Conservation (phyloP, 2,888 invertebrate species). For the Carabus problematicus region DNA sequence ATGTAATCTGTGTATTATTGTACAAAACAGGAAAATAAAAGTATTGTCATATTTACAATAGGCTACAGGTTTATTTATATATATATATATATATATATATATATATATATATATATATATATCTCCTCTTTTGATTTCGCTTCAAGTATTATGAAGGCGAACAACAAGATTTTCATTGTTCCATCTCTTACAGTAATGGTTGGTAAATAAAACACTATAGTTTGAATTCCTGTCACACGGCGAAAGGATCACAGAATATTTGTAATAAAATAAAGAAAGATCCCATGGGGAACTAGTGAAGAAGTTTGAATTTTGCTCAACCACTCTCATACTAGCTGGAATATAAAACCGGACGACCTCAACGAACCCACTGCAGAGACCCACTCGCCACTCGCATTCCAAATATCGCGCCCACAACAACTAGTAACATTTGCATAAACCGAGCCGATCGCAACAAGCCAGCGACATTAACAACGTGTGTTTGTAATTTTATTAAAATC, state of each 20-base stretch:
- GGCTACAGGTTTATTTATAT: too few relatives aligned
- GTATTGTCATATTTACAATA: too few relatives aligned
- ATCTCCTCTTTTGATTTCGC: too few relatives aligned
- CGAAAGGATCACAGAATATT: background rate
- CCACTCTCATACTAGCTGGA: background rate
- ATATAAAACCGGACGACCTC: conserved; percentile 21
- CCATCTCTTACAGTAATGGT: too few relatives aligned
- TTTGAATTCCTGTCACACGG: too few relatives aligned
- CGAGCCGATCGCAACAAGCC: background rate
- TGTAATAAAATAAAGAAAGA: conserved; percentile 12
- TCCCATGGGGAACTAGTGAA: background rate
- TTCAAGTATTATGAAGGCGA: too few relatives aligned
- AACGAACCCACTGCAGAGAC: conserved; percentile 2
- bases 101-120: too few relatives aligned
- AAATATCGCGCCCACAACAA: conserved; percentile 11
- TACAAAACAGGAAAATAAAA: too few relatives aligned
- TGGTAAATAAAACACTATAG: too few relatives aligned
- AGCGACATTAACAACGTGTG: conserved; percentile 4
- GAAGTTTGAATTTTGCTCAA: background rate
- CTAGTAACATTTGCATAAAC: conserved; percentile 19
- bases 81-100: too few relatives aligned
- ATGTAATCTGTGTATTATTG: too few relatives aligned
- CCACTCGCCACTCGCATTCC: conserved; percentile 26
- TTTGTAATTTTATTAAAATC: conserved; percentile 1
- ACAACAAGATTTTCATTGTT: too few relatives aligned